These are phyloP conservation scores for Leptocoma aspasia DNA, from an alignment of 2,113 vertebrate genomes.

Conservation along the genomic window DNA sequence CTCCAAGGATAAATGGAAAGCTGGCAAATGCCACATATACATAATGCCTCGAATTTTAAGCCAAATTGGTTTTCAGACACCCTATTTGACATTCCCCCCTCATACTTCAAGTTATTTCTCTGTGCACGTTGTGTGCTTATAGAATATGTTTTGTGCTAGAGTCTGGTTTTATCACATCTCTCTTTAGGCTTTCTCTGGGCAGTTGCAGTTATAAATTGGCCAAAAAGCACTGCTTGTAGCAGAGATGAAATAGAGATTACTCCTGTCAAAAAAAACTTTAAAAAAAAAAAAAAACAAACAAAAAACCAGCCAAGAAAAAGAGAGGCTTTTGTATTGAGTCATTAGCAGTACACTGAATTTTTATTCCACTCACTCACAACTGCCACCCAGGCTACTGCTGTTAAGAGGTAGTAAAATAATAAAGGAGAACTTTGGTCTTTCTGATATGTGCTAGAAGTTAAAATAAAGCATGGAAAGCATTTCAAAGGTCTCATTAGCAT, in stretches of 20 bases:
- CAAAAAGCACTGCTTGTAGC: conserved; percentile 2
- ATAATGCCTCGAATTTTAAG: conserved; percentile 28
- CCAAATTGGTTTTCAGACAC: conserved; percentile 13
- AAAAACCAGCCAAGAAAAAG: neutral
- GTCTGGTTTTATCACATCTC: conserved; percentile 38
- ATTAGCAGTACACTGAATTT: neutral
- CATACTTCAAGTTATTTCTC: conserved; percentile 19
- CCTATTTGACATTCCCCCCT: conserved; percentile 29
- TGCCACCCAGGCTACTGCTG: neutral
- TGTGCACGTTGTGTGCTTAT: conserved; percentile 8
- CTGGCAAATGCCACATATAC: conserved; percentile 41
- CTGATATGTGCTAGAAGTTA: neutral
- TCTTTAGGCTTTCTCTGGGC: conserved; percentile 36
- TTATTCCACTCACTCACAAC: neutral
- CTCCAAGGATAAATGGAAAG: conserved; percentile 7
- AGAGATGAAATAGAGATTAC: conserved; percentile 21
- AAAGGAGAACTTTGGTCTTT: neutral
- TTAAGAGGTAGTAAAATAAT: neutral
- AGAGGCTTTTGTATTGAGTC: neutral
- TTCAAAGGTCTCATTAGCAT: neutral
- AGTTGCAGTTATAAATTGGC: conserved; percentile 44
- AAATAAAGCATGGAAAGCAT: neutral
- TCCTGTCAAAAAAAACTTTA: neutral
- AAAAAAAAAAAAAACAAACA: neutral
- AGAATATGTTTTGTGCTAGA: conserved; percentile 27